Conservation (phyloP, 2,797 vertebrate genomes). For the Manis pentadactyla region DNA sequence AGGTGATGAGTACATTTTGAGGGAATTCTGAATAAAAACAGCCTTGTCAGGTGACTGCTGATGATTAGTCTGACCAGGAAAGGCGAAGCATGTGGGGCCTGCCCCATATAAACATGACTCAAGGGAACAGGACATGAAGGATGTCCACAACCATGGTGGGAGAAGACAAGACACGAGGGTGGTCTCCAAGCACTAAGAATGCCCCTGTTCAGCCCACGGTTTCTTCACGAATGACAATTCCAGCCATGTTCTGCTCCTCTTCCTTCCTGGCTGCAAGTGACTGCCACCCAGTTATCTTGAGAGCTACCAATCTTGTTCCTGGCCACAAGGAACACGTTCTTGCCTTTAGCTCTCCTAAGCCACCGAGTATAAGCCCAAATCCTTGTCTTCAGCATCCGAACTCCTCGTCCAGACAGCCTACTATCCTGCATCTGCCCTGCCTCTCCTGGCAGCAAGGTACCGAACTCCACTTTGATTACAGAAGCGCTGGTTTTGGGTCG, state of each 20-base stretch:
- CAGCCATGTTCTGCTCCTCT: not conserved
- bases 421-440: rapidly evolving
- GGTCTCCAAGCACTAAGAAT: too few species aligned
- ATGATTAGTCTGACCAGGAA: not conserved
- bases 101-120: not conserved
- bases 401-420: too few species aligned
- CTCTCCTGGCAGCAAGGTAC: not conserved
- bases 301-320: too few species aligned
- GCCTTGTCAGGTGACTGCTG: not conserved
- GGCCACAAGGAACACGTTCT: not conserved
- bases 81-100: rapidly evolving
- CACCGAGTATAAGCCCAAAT: rapidly evolving
- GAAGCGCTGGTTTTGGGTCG: rapidly evolving
- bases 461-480: rapidly evolving
- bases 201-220: not conserved
- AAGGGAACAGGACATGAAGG: not conserved
- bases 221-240: not conserved
- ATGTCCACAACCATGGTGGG: rapidly evolving
- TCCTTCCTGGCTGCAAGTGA: not conserved
- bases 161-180: not conserved
- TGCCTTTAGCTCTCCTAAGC: rapidly evolving
- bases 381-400: rapidly evolving
- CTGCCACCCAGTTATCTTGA: not conserved
- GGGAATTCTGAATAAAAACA: not conserved
- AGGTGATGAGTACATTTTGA: rapidly evolving